These are phyloP conservation scores for Tanypteryx hageni DNA, from an alignment of 2,888 invertebrate species.

Conservation along the genomic window DNA sequence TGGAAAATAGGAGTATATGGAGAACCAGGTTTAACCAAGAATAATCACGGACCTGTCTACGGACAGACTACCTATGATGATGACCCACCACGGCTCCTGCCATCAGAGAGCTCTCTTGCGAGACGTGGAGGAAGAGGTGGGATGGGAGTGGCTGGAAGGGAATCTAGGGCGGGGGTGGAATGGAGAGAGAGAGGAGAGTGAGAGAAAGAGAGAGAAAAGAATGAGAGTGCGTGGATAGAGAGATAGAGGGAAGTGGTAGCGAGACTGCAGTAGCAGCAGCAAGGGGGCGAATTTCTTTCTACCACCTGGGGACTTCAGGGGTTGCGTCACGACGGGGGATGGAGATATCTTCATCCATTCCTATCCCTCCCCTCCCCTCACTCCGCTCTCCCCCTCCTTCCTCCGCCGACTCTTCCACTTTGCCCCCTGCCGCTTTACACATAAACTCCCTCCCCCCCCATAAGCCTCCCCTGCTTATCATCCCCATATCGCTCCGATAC, in stretches of 20 bases:
- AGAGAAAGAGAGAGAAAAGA: no score
- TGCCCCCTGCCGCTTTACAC: not conserved
- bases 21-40: no score
- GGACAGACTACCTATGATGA: no score
- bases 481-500: not conserved
- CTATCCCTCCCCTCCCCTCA: not conserved
- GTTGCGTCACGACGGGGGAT: conserved; percentile 25
- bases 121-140: not conserved
- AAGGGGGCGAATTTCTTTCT: not conserved
- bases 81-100: no score
- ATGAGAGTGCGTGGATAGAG: no score
- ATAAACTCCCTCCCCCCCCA: not conserved
- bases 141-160: not conserved
- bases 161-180: not conserved
- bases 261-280: no score
- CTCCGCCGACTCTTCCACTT: conserved; percentile 2
- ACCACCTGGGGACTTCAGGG: conserved; percentile 12
- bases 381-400: not conserved
- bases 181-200: not conserved
- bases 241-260: no score
- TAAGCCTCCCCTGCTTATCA: not conserved
- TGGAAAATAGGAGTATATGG: no score
- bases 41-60: no score
- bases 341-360: conserved; percentile 1
- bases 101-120: not conserved